phyloP scores from a whole-genome alignment of 1,140 invertebrate species.

The Calephelis virginiensis region DNA sequence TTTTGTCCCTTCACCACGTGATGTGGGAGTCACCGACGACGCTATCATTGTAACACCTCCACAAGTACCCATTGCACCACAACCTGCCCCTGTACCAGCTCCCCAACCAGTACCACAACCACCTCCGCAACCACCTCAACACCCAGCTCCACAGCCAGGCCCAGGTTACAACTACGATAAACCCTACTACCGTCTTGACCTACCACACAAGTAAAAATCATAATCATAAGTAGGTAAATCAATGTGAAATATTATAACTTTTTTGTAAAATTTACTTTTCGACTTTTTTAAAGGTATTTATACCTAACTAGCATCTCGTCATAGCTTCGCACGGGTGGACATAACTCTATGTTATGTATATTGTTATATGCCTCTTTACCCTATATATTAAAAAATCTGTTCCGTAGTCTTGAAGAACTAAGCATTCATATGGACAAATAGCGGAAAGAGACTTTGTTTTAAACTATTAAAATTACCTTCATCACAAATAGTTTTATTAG shows the following conservation, averaged over 20 bases:
- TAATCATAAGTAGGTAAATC: background rate
- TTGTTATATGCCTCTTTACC: background rate
- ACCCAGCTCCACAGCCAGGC: slow-evolving; percentile 35
- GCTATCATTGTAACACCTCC: slow-evolving; percentile 67
- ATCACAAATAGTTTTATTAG: too few relatives aligned
- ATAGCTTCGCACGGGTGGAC: too few relatives aligned
- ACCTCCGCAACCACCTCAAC: background rate
- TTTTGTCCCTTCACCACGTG: slow-evolving; percentile 45
- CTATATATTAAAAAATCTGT: too few relatives aligned
- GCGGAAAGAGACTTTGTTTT: too few relatives aligned
- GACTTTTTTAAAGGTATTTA: too few relatives aligned
- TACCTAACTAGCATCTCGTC: too few relatives aligned
- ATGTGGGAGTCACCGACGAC: slow-evolving; percentile 64
- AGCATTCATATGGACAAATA: too few relatives aligned
- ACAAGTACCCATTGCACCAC: slow-evolving; percentile 42
- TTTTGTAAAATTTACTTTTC: too few relatives aligned
- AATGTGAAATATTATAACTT: background rate
- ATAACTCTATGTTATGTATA: background rate
- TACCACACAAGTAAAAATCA: slow-evolving; percentile 48
- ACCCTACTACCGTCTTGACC: slow-evolving; percentile 58
- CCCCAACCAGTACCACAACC: slow-evolving; percentile 34
- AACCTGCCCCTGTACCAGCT: slow-evolving; percentile 36
- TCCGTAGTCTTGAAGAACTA: too few relatives aligned
- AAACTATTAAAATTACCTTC: too few relatives aligned
- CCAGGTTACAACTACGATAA: slow-evolving; percentile 64